Evolutionary conservation across 2,797 vertebrate species (phyloP), one percentile per base, ranked within the genome.

Genomic region (Esox lucius): DNA sequence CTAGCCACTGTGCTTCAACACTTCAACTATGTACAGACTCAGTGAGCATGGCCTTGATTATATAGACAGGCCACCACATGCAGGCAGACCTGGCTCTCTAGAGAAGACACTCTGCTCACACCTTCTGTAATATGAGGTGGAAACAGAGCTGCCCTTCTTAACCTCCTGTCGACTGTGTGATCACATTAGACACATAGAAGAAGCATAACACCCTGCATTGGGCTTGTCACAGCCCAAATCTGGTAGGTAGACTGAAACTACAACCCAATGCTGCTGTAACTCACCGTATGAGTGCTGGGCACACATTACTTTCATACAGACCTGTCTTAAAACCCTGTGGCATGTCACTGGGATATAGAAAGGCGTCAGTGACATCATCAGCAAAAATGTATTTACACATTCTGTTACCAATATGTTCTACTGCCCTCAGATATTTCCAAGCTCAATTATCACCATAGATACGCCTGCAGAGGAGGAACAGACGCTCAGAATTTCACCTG

Each of bases 301-400:
- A 46, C 8, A 9, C 46, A 12, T 46, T 46, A 2, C 42, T 46
- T 42, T 46, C 5, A 7, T 81, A 86, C 78, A 73, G 84, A 78
- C 69, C 70, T 46, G 70, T 75, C 33, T 61, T 49, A 75, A 73
- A 56, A 75, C 73, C 81, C 72, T 56, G 53, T 56, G 53, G 7
- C 17, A 5, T 17, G 49, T 51, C 17, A 56, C 53, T 19, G 53
- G 19, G 4, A 16, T 16, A 74, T 80, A 88, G 56, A 84, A 61
- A 64, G 67, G 69, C 48, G n/a, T n/a, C n/a, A 24, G 49, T 3
- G 39, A 39, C 2, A 48, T 46, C 5, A 62, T 22, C 12, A 65
- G 48, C 51, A 64, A 33, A 73, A 83, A 77, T 68, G 78, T 66
- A 80, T 90, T 91, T 80, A 83, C 90, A 92, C 86, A 87, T 91